Evolutionary conservation across 1,140 invertebrate species (phyloP).

Genomic region (Charaxes varanes): DNA sequence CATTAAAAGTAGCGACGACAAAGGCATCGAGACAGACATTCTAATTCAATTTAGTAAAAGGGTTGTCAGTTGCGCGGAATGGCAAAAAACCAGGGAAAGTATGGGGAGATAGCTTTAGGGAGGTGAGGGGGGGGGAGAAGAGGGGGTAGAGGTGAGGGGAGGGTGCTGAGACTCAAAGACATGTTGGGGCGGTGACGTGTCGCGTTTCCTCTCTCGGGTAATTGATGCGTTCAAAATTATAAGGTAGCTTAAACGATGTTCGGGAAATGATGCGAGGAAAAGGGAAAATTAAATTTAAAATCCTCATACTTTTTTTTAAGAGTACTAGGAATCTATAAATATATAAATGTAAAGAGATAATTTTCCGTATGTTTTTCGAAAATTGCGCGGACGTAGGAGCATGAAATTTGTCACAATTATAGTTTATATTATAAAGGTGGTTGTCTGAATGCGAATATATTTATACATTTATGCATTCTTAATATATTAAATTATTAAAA

Average conservation of each 20-base stretch:
- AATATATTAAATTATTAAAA: too few relatives aligned
- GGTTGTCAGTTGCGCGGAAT: constrained; percentile 61
- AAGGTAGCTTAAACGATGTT: constrained; percentile 16
- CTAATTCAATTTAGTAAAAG: constrained; percentile 64
- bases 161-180: constrained; percentile 51
- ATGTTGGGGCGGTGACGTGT: constrained; percentile 49
- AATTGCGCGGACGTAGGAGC: too few relatives aligned
- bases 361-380: too few relatives aligned
- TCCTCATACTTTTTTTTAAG: too few relatives aligned
- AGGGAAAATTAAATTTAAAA: too few relatives aligned
- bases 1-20: background rate
- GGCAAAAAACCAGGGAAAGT: constrained; percentile 31
- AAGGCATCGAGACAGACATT: constrained; percentile 25
- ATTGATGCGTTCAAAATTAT: constrained; percentile 47
- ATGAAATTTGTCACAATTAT: too few relatives aligned
- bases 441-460: too few relatives aligned
- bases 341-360: too few relatives aligned
- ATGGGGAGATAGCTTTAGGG: constrained; percentile 18
- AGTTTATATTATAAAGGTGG: too few relatives aligned
- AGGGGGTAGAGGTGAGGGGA: constrained; percentile 16
- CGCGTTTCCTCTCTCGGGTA: constrained; percentile 30
- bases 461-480: too few relatives aligned
- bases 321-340: too few relatives aligned
- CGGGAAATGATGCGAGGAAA: background rate
- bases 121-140: too few relatives aligned